A percentile compares a stretch with the other conserved stretches of the same genome.
Evolutionary conservation across 2,113 vertebrate species (phyloP).

Genomic region (Podarcis raffonei): DNA sequence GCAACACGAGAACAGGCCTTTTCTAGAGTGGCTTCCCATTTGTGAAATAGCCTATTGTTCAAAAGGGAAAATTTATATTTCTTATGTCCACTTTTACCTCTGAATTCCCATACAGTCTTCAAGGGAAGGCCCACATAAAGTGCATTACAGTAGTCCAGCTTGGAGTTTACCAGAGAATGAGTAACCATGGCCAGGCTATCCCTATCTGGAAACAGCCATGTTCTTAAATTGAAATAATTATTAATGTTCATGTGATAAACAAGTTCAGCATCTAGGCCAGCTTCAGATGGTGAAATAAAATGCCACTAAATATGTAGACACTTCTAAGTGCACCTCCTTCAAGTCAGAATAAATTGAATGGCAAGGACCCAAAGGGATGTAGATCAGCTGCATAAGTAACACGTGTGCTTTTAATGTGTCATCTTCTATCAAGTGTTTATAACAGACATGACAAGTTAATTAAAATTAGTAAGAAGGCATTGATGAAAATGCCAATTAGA

Average conservation of each 20-base stretch:
- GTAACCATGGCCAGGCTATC: not conserved
- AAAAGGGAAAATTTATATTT: too few species aligned
- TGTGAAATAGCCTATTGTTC: too few species aligned
- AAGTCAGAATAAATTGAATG: conserved; percentile 4
- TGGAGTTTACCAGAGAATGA: too few species aligned
- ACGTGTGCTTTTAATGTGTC: not conserved
- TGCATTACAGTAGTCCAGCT: too few species aligned
- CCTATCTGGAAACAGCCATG: not conserved
- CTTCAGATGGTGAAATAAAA: not conserved
- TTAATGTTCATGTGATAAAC: not conserved
- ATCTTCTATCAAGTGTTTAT: conserved; percentile 15
- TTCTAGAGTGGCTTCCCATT: too few species aligned
- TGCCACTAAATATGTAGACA: not conserved
- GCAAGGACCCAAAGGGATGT: conserved; percentile 2
- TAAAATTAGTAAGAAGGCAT: conserved; percentile 40
- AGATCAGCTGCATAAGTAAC: not conserved
- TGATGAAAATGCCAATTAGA: conserved; percentile 25
- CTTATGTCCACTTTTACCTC: too few species aligned
- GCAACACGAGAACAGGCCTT: too few species aligned
- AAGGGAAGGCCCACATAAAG: too few species aligned
- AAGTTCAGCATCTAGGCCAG: not conserved
- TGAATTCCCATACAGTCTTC: too few species aligned
- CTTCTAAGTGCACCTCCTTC: not conserved
- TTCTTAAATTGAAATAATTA: not conserved
- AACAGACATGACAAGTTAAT: conserved; percentile 21